Conservation (phyloP, 2,113 vertebrate species). For the Pungitius pungitius region DNA sequence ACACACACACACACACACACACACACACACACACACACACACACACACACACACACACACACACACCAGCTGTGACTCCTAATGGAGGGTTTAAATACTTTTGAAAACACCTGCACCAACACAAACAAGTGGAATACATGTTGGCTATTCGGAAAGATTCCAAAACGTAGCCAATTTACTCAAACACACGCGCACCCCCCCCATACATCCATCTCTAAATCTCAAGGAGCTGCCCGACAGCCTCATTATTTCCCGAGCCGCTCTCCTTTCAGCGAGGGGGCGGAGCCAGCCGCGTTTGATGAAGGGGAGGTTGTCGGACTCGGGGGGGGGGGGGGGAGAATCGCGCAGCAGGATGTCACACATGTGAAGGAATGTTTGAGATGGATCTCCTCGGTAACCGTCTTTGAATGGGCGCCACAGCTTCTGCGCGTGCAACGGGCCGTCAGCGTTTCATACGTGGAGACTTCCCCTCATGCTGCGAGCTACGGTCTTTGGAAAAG, state of each 20-base stretch:
- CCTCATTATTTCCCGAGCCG: constrained; percentile 11
- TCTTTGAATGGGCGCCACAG: too few relatives aligned
- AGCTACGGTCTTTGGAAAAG: too few relatives aligned
- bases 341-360: too few relatives aligned
- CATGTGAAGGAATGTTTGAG: too few relatives aligned
- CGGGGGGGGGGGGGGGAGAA: neutral
- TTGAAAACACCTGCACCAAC: neutral
- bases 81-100: neutral
- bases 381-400: too few relatives aligned
- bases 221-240: constrained; percentile 23
- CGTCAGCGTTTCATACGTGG: too few relatives aligned
- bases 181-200: neutral
- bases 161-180: neutral
- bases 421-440: too few relatives aligned
- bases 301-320: constrained; percentile 33
- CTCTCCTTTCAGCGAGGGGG: neutral
- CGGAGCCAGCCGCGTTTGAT: constrained; percentile 20
- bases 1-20: constrained; percentile 3
- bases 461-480: too few relatives aligned
- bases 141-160: neutral
- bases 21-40: neutral
- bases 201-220: constrained; percentile 24
- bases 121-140: neutral
- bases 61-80: neutral
- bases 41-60: neutral